Evolutionary conservation across 2,797 vertebrate species (phyloP).

Genomic region (Glyptemys insculpta): DNA sequence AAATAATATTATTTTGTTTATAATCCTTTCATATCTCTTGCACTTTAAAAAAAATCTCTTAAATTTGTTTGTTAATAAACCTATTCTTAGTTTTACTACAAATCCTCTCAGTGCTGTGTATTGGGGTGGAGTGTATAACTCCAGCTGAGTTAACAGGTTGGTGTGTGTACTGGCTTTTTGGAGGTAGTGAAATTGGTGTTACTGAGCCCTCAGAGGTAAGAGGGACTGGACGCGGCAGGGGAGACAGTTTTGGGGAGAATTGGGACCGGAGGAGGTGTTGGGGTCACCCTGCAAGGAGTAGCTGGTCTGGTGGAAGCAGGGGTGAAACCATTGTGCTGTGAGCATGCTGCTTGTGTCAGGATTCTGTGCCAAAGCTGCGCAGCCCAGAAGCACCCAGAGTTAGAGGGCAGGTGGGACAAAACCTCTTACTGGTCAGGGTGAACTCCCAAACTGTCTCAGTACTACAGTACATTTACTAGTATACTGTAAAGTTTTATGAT

Average conservation of each 20-base stretch:
- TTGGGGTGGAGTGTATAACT: neutral
- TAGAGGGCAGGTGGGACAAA: neutral
- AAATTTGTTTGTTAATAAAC: too few species aligned
- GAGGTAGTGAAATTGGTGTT: neutral
- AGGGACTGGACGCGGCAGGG: neutral
- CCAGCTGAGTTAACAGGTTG: neutral
- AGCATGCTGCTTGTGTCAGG: neutral
- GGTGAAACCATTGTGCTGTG: neutral
- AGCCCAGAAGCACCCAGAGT: neutral
- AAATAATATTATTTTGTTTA: too few species aligned
- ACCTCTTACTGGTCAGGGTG: neutral
- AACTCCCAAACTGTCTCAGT: neutral
- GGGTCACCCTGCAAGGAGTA: neutral
- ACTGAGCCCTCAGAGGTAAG: neutral
- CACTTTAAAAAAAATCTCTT: too few species aligned
- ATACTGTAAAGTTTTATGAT: neutral
- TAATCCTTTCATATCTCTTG: too few species aligned
- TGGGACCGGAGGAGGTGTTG: too few species aligned
- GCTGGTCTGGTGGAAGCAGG: neutral
- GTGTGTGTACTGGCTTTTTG: neutral
- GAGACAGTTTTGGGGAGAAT: too few species aligned
- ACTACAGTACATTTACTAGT: neutral
- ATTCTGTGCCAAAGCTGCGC: neutral
- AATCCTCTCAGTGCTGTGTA: neutral
- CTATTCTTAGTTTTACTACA: too few species aligned